These are phyloP conservation scores for Bungarus multicinctus DNA, from an alignment of 2,113 vertebrate genomes.

Conservation along the genomic window DNA sequence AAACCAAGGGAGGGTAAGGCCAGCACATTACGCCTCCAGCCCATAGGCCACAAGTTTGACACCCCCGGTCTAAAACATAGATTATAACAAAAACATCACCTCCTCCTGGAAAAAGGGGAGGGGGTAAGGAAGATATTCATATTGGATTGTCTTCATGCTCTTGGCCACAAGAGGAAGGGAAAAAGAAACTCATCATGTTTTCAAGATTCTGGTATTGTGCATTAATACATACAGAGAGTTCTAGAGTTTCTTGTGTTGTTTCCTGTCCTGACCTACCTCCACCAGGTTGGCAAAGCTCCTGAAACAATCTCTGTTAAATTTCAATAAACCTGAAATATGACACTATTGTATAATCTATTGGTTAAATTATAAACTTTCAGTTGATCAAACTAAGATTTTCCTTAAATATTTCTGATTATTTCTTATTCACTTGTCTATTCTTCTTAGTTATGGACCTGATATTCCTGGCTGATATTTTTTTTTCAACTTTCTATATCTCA, in stretches of 20 bases:
- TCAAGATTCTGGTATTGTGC: neutral
- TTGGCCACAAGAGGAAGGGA: neutral
- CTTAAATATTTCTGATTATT: neutral
- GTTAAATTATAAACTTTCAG: neutral
- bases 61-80: neutral
- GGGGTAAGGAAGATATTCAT: neutral
- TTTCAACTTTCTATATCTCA: neutral
- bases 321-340: neutral
- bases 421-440: neutral
- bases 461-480: neutral
- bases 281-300: neutral
- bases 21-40: too few species aligned
- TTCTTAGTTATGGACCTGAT: neutral
- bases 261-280: neutral
- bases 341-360: neutral
- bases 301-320: neutral
- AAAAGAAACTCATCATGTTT: neutral
- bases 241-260: neutral
- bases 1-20: too few species aligned
- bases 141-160: neutral
- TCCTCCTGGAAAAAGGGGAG: neutral
- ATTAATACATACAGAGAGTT: neutral
- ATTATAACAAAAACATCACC: neutral
- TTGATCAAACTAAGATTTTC: neutral
- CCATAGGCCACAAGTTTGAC: too few species aligned